Percentiles rank a stretch among this genome's conserved stretches.
These are phyloP conservation scores for Caenorhabditis japonica DNA, from an alignment of 2,888 invertebrate species.

Conservation along the genomic window DNA sequence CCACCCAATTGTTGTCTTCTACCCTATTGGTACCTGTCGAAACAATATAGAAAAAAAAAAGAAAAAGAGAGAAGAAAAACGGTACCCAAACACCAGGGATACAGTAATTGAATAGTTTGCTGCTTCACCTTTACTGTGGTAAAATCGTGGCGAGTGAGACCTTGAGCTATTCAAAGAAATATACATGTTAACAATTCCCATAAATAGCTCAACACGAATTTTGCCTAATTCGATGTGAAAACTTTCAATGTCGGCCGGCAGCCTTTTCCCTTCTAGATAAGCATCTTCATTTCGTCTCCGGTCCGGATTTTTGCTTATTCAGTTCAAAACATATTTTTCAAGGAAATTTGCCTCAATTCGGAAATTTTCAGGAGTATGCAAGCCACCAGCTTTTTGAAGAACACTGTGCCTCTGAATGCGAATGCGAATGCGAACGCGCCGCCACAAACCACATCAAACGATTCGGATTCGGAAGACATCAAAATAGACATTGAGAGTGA, in stretches of 20 bases:
- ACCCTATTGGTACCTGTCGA: conserved; percentile 14
- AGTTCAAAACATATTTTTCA: too few relatives aligned
- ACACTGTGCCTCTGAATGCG: neutral
- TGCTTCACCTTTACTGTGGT: too few relatives aligned
- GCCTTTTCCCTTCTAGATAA: neutral
- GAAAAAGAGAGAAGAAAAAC: too few relatives aligned
- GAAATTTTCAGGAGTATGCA: conserved; percentile 28
- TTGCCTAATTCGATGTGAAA: conserved; percentile 44
- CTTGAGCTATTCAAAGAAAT: conserved; percentile 19
- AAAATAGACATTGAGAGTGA: conserved; percentile 45
- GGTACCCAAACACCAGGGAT: neutral
- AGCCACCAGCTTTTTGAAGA: conserved; percentile 13
- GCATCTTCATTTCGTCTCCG: too few relatives aligned
- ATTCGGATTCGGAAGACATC: conserved; percentile 23
- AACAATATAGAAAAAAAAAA: too few relatives aligned
- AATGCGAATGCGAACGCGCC: too few relatives aligned
- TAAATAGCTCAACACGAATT: conserved; percentile 33
- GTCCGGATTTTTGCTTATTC: neutral
- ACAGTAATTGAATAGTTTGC: neutral
- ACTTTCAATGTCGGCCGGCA: conserved; percentile 1
- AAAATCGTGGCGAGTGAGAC: conserved; percentile 4
- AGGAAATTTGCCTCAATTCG: too few relatives aligned
- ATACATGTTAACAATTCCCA: neutral
- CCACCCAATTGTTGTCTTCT: conserved; percentile 5
- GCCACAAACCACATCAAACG: neutral